Conservation (phyloP, 2,797 vertebrate genomes). For the Periophthalmus magnuspinnatus region DNA sequence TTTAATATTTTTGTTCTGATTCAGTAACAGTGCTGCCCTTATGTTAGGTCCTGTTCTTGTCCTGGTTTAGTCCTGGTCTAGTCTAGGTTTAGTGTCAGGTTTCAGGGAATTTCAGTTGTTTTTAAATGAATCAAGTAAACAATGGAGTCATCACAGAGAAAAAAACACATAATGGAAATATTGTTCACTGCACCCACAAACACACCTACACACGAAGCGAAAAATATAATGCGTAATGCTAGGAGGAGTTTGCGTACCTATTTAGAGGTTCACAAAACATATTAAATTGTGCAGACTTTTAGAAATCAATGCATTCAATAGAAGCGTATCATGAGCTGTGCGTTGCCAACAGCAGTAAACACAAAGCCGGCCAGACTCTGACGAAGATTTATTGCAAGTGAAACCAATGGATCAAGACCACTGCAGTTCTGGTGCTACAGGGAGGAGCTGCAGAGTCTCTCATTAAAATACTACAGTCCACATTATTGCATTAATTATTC, state of each 20-base stretch:
- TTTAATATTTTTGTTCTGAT: no score
- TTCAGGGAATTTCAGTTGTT: no score
- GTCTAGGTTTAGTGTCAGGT: no score
- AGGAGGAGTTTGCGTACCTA: neutral
- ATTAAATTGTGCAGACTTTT: neutral
- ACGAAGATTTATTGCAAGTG: constrained; percentile 8
- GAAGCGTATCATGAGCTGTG: constrained; percentile 3
- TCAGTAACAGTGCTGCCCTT: no score
- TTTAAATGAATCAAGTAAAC: no score
- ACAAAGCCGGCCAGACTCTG: neutral
- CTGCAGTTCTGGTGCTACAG: neutral
- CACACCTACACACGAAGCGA: neutral
- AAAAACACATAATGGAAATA: neutral
- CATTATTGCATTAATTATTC: neutral
- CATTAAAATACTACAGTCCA: neutral
- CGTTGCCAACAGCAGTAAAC: neutral
- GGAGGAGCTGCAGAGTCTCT: neutral
- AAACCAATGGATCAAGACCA: neutral
- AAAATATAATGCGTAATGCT: neutral
- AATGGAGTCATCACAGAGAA: no score
- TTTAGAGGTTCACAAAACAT: neutral
- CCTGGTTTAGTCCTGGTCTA: no score
- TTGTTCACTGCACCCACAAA: constrained; percentile 16
- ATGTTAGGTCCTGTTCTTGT: no score
- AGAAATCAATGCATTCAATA: constrained; percentile 8